A percentile compares a stretch with the other conserved stretches of the same genome.
These are phyloP conservation scores for Cepphus grylle DNA, from an alignment of 2,113 vertebrate species.

Conservation along the genomic window DNA sequence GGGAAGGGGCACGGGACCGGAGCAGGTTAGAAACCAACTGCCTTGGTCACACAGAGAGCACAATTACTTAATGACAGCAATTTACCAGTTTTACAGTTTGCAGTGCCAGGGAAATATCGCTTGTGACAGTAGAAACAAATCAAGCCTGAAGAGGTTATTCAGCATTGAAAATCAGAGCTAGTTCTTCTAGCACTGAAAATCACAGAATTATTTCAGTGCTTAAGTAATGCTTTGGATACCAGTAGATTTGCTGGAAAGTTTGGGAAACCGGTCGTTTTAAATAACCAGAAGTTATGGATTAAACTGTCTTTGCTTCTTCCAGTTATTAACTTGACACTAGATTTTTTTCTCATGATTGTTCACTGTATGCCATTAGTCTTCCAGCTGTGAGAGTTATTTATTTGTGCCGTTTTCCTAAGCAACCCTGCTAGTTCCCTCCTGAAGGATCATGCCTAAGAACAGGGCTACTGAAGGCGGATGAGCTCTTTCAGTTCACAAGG, in stretches of 20 bases:
- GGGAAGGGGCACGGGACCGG: background rate
- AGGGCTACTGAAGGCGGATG: background rate
- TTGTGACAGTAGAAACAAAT: constrained; percentile 19
- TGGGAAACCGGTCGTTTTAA: background rate
- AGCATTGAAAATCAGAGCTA: background rate
- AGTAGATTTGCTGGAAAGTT: background rate
- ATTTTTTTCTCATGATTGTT: background rate
- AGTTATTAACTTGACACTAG: background rate
- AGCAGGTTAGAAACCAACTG: background rate
- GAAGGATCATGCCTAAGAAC: background rate
- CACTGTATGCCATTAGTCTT: background rate
- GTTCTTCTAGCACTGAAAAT: background rate
- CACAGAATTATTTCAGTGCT: background rate
- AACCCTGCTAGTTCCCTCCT: background rate
- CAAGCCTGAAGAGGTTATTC: background rate
- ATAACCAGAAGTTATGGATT: background rate
- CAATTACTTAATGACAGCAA: constrained; percentile 48
- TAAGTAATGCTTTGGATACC: background rate
- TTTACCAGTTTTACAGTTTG: constrained; percentile 23
- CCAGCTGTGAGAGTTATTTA: constrained; percentile 31
- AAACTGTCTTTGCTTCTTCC: background rate
- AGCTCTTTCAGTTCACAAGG: background rate
- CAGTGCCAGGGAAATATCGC: background rate
- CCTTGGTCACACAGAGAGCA: constrained; percentile 14
- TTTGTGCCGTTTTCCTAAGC: constrained; percentile 11